A percentile compares a stretch with the other conserved stretches of the same genome.
Evolutionary conservation across 2,113 vertebrate species (phyloP).

Genomic region (Antechinus flavipes): DNA sequence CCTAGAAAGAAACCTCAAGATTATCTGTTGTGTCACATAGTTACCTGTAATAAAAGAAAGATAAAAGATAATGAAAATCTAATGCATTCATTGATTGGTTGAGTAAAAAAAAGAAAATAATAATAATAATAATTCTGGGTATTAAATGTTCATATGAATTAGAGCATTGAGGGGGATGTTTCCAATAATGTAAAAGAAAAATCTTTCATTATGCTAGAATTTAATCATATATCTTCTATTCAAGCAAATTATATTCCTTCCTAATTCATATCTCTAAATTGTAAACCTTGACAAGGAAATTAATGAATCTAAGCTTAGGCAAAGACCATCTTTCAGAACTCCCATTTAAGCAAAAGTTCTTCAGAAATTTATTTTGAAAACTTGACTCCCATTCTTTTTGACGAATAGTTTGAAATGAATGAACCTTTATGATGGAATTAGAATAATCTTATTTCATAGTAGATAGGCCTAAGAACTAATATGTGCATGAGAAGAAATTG

Average conservation of each 20-base stretch:
- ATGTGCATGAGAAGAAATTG: constrained; percentile 38
- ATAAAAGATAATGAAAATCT: neutral
- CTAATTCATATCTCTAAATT: constrained; percentile 56
- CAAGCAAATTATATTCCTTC: constrained; percentile 69
- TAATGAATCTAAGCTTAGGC: constrained; percentile 74
- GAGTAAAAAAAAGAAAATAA: constrained; percentile 5
- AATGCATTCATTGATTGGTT: neutral
- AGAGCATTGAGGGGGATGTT: constrained; percentile 45
- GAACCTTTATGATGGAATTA: constrained; percentile 58
- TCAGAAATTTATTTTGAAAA: constrained; percentile 72
- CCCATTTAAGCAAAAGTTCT: constrained; percentile 65
- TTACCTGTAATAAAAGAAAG: neutral
- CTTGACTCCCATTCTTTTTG: constrained; percentile 68
- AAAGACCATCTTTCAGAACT: constrained; percentile 68
- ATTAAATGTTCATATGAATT: constrained; percentile 56
- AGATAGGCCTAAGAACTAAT: neutral
- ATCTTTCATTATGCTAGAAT: constrained; percentile 52
- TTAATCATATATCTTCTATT: constrained; percentile 57
- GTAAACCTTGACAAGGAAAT: constrained; percentile 67
- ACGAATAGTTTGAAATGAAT: constrained; percentile 61
- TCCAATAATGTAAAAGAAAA: constrained; percentile 58
- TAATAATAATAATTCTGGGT: constrained; percentile 31
- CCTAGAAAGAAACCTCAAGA: neutral
- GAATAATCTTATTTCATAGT: constrained; percentile 30
- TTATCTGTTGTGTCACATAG: neutral